Base-by-base conservation (phyloP, 1,140 invertebrate species). In the Pristionchus pacificus region DNA sequence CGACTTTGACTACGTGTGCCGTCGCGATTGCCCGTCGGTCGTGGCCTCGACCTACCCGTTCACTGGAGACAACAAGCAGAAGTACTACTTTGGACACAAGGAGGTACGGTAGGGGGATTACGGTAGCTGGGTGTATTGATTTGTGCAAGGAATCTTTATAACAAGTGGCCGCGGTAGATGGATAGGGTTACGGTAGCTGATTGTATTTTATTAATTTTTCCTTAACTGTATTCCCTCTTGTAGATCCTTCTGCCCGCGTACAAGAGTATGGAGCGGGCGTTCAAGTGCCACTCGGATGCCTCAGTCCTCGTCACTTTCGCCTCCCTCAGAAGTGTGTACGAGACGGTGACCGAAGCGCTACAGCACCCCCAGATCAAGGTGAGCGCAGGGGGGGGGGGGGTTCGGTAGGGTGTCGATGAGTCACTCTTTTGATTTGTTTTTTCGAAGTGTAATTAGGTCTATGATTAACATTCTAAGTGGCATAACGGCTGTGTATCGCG, bases 31-130 rank as follows among this genome's bases (percentile, higher is more conserved):
- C 78, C 88, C 88, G 2, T 89, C 88, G 38, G 89, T 98, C 0
- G 93, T 92, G 2, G 95, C 95, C 31, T 92, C 98, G 81, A 93
- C 98, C 15, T 98, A 99, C 86, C 97, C 97, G 2, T 97, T 95
- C 84, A 97, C 94, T 2, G 96, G 95, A 0, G 95, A 98, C 86
- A 95, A 98, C 84, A 97, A 97, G 82, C 94, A 97, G 84, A 98
- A 98, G 85, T 99, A 95, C 86, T 99, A 98, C 83, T 99, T 95
- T 91, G 97, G 96, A 0, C 95, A 98, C 85, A 97, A 97, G 83
- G 96, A 64, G 30, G 38, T 49, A 49, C 6, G 38, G 38, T n/a
- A n/a, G 38, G 38, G 38, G 38, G 38, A 49, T 49, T 6, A 10
- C 6, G 38, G 38, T 6, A 49, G 38, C 6, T 19, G 38, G 38